Base-by-base conservation (phyloP, 2,888 invertebrate species). In the Drosophila tanythrix region DNA sequence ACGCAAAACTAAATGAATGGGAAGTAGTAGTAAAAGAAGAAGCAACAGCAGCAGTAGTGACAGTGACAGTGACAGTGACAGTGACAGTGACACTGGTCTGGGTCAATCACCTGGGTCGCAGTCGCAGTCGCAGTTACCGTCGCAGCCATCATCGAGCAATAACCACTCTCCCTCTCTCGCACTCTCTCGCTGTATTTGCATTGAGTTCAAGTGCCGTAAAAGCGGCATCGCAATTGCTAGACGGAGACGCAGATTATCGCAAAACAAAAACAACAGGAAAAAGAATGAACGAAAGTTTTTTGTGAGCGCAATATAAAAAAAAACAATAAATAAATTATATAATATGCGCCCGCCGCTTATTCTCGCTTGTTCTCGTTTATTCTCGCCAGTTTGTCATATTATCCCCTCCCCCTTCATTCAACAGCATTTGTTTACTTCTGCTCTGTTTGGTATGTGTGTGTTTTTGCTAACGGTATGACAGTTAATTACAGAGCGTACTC, bases 41-140 rank as follows among this genome's bases (percentile, higher is more conserved):
- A 40, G 15, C 25, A 58, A 33, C 21, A 58, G 31, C 15, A 7
- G 11, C 59, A 36, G 35, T 25, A 58, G 40, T 38, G 46, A 40
- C 65, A 60, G 43, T 76, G 67, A 53, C 79, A 64, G 48, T 71
- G 76, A 53, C 79, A 64, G 48, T 71, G 76, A 40, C 65, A 60
- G 43, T 76, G 67, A 63, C 75, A 75, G 69, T 74, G 69, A 75
- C 69, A 69, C 70, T 74, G 76, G 75, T 71, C 81, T 74, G 83
- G 89, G 83, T 83, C 83, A 83, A 86, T 88, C 83, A 83, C 87
- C 83, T 81, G 80, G 85, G 86, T 85, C 85, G 82, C 74, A 68
- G 76, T 82, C 69, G 70, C 70, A 29, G 69, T 71, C 71, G 62
- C 66, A 46, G 74, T 67, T 48, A 29, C 67, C 27, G 60, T 62